Evolutionary conservation across 2,888 invertebrate genomes (phyloP).

Genomic region (Cosmia trapezina): DNA sequence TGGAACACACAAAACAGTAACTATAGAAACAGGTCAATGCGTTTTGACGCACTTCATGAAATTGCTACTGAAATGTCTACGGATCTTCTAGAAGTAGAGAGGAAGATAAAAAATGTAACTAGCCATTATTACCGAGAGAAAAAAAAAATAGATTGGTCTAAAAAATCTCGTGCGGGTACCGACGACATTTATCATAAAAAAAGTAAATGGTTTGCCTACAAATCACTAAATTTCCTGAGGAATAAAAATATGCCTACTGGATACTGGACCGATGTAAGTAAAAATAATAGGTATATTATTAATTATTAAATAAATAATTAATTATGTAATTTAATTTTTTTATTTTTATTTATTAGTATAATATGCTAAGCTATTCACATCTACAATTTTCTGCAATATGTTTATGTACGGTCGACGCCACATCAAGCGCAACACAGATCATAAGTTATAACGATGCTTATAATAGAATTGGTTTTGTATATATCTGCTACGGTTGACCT

Average conservation of each 20-base stretch:
- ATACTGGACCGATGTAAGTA: constrained; percentile 7
- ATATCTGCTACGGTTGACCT: not conserved
- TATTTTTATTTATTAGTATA: not conserved
- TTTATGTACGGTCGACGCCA: not conserved
- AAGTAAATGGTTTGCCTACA: constrained; percentile 17
- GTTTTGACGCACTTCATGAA: constrained; percentile 12
- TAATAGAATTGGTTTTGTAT: not conserved
- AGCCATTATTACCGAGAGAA: constrained; percentile 23
- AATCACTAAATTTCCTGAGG: constrained; percentile 2
- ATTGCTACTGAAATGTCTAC: constrained; percentile 4
- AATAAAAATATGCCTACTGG: not conserved
- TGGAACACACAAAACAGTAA: constrained; percentile 13
- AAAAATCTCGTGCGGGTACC: not conserved
- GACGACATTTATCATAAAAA: not conserved
- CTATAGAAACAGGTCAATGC: constrained; percentile 10
- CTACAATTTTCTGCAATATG: not conserved
- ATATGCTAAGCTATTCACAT: not conserved
- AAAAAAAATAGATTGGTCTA: constrained; percentile 6
- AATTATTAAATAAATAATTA: too few species aligned
- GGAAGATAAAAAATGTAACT: constrained; percentile 17
- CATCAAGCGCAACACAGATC: not conserved
- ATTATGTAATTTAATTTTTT: too few species aligned
- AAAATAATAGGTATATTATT: not conserved
- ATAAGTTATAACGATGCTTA: not conserved
- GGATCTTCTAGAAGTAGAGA: constrained; percentile 4